These are phyloP conservation scores for Helicoverpa armigera DNA, from an alignment of 1,140 invertebrate genomes.

Conservation along the genomic window DNA sequence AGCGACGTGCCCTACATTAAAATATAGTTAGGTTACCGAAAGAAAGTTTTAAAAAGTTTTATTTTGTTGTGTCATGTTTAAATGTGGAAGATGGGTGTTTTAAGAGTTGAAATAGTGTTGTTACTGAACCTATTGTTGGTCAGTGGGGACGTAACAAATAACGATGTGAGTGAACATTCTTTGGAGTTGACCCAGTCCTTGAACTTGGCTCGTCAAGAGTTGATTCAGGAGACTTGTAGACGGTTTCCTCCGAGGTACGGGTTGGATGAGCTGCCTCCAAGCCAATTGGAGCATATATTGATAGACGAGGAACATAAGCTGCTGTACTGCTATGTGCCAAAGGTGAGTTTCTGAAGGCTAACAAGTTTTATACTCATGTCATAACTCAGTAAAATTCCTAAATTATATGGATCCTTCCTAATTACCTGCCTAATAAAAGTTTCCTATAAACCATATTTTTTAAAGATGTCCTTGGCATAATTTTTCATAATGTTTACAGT, in stretches of 20 bases:
- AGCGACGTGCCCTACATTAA: slow-evolving; percentile 69
- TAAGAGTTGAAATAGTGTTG: slow-evolving; percentile 67
- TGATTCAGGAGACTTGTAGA: slow-evolving; percentile 89
- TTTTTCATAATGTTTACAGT: not conserved
- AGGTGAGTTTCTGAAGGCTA: slow-evolving; percentile 88
- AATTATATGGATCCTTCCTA: not conserved
- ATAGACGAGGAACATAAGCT: slow-evolving; percentile 93
- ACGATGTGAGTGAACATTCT: slow-evolving; percentile 80
- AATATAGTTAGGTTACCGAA: slow-evolving; percentile 60
- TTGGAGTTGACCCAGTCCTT: slow-evolving; percentile 88
- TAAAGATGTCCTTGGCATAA: not conserved
- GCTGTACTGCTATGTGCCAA: slow-evolving; percentile 97
- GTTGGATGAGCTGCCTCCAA: slow-evolving; percentile 84
- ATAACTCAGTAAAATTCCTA: not conserved
- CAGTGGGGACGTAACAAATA: slow-evolving; percentile 65
- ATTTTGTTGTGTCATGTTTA: slow-evolving; percentile 66
- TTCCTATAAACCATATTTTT: not conserved
- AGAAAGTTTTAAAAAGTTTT: slow-evolving; percentile 76
- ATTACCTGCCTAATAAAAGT: not conserved
- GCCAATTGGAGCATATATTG: slow-evolving; percentile 91
- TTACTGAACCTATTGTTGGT: slow-evolving; percentile 69
- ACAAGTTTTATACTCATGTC: slow-evolving; percentile 41
- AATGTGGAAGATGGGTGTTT: slow-evolving; percentile 75
- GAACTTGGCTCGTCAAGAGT: slow-evolving; percentile 89
- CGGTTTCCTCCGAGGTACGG: slow-evolving; percentile 78